phyloP scores from a whole-genome alignment of 2,888 invertebrate species.

The Leucoptera coffeella region DNA sequence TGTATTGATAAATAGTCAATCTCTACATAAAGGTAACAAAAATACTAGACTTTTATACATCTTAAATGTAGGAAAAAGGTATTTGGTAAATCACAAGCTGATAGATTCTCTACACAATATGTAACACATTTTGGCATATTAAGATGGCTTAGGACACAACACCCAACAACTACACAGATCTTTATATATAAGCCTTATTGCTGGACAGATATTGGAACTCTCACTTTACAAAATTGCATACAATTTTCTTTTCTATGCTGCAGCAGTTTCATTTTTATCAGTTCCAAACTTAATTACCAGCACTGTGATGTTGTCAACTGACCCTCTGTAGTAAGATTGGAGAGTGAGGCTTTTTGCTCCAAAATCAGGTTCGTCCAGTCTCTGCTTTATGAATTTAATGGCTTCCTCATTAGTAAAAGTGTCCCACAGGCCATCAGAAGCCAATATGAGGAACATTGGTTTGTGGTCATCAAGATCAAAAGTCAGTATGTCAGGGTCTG shows the following conservation, averaged over 20 bases:
- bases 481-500: conserved; percentile 90
- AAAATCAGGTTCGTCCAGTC: conserved; percentile 77
- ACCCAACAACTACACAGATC: conserved; percentile 1
- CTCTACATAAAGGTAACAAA: no score
- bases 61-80: no score
- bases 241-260: no score
- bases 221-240: no score
- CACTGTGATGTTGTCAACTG: conserved; percentile 93
- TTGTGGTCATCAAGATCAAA: conserved; percentile 83
- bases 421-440: conserved; percentile 96
- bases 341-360: conserved; percentile 88
- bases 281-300: conserved; percentile 79
- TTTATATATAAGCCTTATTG: conserved; percentile 5
- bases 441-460: conserved; percentile 85
- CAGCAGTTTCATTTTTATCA: conserved; percentile 16
- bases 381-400: conserved; percentile 78
- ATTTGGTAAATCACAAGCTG: no score
- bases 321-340: conserved; percentile 87
- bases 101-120: no score
- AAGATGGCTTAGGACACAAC: no score
- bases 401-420: conserved; percentile 94
- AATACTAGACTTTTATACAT: no score
- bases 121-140: no score
- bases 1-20: no score
- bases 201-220: conserved; percentile 5